These are phyloP conservation scores for Ammodytes dubius DNA, from an alignment of 2,113 vertebrate genomes.

Conservation along the genomic window DNA sequence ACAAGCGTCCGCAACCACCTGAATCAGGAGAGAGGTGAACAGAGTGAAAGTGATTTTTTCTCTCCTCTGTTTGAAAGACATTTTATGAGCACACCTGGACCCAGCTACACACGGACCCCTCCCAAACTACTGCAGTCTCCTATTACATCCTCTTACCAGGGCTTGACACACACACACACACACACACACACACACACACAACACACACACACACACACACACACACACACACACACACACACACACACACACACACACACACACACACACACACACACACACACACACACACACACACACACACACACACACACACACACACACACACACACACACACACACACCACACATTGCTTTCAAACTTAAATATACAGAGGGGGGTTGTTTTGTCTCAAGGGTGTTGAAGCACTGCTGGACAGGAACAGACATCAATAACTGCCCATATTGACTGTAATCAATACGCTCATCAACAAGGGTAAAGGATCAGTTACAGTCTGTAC, in stretches of 20 bases:
- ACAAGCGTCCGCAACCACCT: not conserved
- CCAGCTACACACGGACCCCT: conserved; percentile 5
- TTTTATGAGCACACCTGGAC: conserved; percentile 62
- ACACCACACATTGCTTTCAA: not conserved
- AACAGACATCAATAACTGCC: conserved; percentile 40
- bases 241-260: not conserved
- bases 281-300: conserved; percentile 7
- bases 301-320: conserved; percentile 13
- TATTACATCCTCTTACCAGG: conserved; percentile 56
- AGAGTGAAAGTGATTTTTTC: not conserved
- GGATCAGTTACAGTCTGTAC: conserved; percentile 12
- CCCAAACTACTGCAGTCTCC: conserved; percentile 39
- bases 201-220: conserved; percentile 6
- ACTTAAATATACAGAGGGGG: conserved; percentile 6
- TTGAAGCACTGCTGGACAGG: conserved; percentile 37
- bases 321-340: not conserved
- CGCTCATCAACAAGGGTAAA: conserved; percentile 37
- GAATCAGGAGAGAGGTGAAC: conserved; percentile 16
- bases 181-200: not conserved
- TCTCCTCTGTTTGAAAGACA: conserved; percentile 12
- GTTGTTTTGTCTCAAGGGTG: conserved; percentile 8
- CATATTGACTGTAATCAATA: conserved; percentile 67
- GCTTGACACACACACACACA: conserved; percentile 23
- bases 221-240: not conserved
- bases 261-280: conserved; percentile 2